Conservation (phyloP, 2,113 vertebrate species). For the Saguinus imperator region DNA sequence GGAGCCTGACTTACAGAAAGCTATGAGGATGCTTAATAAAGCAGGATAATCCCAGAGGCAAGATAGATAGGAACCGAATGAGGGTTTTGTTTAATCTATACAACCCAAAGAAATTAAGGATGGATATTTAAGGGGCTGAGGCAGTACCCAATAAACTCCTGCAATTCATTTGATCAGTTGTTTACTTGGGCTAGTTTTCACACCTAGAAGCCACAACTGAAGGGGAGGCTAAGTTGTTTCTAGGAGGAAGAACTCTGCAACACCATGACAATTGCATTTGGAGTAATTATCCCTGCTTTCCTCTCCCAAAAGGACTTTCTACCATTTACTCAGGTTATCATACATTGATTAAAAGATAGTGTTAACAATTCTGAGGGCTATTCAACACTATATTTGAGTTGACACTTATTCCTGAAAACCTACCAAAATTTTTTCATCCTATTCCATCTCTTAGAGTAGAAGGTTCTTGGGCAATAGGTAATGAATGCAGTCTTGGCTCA, state of each 20-base stretch:
- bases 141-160: background rate
- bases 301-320: background rate
- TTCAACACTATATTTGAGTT: background rate
- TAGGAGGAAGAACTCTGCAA: background rate
- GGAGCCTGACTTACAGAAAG: background rate
- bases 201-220: background rate
- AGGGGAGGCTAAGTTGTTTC: background rate
- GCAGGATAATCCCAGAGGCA: background rate
- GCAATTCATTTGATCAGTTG: background rate
- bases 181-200: background rate
- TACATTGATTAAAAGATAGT: background rate
- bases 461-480: background rate
- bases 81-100: background rate
- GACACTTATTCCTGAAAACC: background rate
- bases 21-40: background rate
- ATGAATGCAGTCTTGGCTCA: background rate
- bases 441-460: background rate
- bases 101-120: background rate
- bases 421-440: background rate
- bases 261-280: background rate
- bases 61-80: background rate
- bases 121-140: background rate
- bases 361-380: background rate
- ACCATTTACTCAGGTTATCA: background rate
- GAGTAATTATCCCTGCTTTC: background rate